Percentiles rank a stretch among this genome's conserved stretches.
phyloP scores from a whole-genome alignment of 2,888 invertebrate genomes.

The Imbricaverruca yamaguchii region DNA sequence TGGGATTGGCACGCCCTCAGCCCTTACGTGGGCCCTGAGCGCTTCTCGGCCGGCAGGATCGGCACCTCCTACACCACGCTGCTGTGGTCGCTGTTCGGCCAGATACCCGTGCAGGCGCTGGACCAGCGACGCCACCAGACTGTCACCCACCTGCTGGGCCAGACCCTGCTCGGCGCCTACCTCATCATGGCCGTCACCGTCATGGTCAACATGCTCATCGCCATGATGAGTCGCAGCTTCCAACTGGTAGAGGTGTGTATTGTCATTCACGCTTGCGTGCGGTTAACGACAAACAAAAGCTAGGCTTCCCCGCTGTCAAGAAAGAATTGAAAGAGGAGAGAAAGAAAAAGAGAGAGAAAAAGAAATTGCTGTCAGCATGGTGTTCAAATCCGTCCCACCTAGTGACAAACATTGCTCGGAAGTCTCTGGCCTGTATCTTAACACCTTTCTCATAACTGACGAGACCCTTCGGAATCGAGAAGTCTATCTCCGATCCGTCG shows the following conservation, averaged over 20 bases:
- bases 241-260: conserved; percentile 44
- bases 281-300: too few species aligned
- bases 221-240: conserved; percentile 47
- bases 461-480: too few species aligned
- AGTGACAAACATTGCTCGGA: too few species aligned
- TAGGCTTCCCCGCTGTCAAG: too few species aligned
- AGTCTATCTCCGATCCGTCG: too few species aligned
- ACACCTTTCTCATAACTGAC: too few species aligned
- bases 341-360: too few species aligned
- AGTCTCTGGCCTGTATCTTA: too few species aligned
- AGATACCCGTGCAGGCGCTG: conserved; percentile 42
- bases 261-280: neutral
- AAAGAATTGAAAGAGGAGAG: too few species aligned
- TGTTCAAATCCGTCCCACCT: too few species aligned
- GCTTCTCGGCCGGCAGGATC: conserved; percentile 32
- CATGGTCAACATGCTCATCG: conserved; percentile 46
- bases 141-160: conserved; percentile 43
- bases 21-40: neutral
- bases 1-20: neutral
- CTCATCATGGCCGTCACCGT: conserved; percentile 46
- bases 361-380: too few species aligned
- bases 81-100: conserved; percentile 45
- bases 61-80: conserved; percentile 38
- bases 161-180: conserved; percentile 44
- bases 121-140: conserved; percentile 37